Evolutionary conservation across 2,113 vertebrate genomes (phyloP), one percentile per base, ranked within the genome.

Genomic region (Rostratula benghalensis): DNA sequence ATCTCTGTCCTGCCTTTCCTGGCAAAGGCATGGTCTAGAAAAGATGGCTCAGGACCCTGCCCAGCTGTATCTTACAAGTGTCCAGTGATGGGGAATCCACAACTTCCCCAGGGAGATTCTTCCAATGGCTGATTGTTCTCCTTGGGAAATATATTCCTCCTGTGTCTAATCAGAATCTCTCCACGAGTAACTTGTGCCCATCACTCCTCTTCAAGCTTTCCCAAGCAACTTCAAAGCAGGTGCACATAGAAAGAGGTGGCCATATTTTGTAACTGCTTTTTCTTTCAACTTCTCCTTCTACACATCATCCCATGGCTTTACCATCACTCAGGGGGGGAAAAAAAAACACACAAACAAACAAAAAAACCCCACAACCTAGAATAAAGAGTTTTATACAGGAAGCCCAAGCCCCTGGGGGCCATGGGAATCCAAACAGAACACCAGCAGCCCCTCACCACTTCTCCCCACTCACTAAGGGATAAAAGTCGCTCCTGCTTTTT

Each of bases 231-330:
- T 53, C 27, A 57, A 0, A 78, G 21, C 19, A 71, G 22, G 37
- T 3, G 11, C 13, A 53, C 8, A 39, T 2, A 11, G 20, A 23
- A 56, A 61, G 9, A 73, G 11, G 4, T 0, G 68, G 22, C 11
- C 1, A 2, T 17, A 6, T 57, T n/a, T 50, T 28, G 33, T 60
- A 13, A 25, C 78, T 51, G 18, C 21, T 37, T 71, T 74, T 31
- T 50, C 39, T 43, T 70, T 11, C 4, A 4, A 4, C 10, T 45
- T 68, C 83, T 46, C 82, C n/a, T 90, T 54, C 51, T 59, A 30
- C 51, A 30, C 35, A 68, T 11, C n/a, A 61, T 6, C 35, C 35
- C 39, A 68, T 33, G 9, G 54, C 10, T 76, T 65, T 8, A 24
- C 25, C 53, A 79, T 4, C 51, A 31, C 46, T 5, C 15, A 3